A percentile compares a stretch with the other conserved stretches of the same genome.
phyloP scores from a whole-genome alignment of 2,113 vertebrate species.

The Gulo gulo region DNA sequence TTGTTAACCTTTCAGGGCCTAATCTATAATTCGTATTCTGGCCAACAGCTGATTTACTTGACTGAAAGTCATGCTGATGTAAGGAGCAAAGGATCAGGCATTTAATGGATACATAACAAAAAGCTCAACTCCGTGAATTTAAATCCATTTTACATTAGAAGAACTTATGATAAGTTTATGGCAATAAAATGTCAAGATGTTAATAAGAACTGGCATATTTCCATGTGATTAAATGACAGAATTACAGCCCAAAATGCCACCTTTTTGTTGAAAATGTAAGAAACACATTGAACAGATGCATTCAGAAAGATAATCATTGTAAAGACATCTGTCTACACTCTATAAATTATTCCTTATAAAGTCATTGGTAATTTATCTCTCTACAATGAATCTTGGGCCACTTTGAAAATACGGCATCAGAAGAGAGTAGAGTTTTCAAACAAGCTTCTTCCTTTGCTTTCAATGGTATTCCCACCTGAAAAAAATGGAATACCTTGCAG shows the following conservation, averaged over 20 bases:
- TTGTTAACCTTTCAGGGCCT: constrained; percentile 59
- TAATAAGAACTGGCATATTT: constrained; percentile 61
- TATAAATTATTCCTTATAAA: constrained; percentile 58
- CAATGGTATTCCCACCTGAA: background rate
- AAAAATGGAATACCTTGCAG: background rate
- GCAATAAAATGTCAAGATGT: constrained; percentile 61
- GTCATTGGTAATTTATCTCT: background rate
- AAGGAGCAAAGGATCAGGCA: constrained; percentile 44
- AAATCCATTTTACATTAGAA: constrained; percentile 52
- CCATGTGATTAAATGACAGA: constrained; percentile 65
- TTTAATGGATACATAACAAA: constrained; percentile 59
- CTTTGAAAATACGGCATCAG: background rate
- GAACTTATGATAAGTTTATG: constrained; percentile 53
- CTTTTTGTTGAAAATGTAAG: constrained; percentile 47
- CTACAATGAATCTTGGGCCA: background rate
- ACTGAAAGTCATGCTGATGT: constrained; percentile 57
- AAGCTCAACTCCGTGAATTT: constrained; percentile 43
- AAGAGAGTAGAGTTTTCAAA: background rate
- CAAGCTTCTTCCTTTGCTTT: background rate
- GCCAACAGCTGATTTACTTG: constrained; percentile 58
- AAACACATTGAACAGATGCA: constrained; percentile 41
- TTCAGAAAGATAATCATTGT: constrained; percentile 40
- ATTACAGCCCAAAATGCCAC: constrained; percentile 58
- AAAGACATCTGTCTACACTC: constrained; percentile 45
- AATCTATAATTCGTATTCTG: constrained; percentile 64